These are phyloP conservation scores for Stichodactyla helianthus DNA, from an alignment of 64 coral and sea anemone species.

Conservation along the genomic window DNA sequence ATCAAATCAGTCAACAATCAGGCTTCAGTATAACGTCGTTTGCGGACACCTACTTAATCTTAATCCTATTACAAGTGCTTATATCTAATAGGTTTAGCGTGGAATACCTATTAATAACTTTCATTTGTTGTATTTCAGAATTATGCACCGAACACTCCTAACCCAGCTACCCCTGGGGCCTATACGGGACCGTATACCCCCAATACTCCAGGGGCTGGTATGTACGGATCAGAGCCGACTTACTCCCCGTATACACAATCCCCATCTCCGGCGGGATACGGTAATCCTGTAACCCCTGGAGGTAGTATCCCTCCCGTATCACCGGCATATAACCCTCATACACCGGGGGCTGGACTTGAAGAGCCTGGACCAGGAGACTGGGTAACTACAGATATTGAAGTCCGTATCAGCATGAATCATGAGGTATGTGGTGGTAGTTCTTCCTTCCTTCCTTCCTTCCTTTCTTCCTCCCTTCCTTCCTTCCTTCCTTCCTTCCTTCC, in stretches of 20 bases:
- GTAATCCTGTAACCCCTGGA: conserved; percentile 89
- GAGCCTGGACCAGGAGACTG: conserved; percentile 69
- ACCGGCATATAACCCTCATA: conserved; percentile 82
- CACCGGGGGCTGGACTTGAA: conserved; percentile 81
- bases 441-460: background rate
- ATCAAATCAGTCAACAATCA: no score
- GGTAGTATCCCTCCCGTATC: conserved; percentile 84
- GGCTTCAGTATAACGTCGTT: no score
- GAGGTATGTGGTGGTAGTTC: conserved; percentile 47
- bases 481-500: background rate
- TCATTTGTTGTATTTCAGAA: conserved; percentile 18
- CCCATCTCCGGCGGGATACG: conserved; percentile 84
- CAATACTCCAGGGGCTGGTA: conserved; percentile 85
- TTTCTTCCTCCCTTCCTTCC: no score
- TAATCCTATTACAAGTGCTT: no score
- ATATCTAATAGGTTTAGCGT: background rate
- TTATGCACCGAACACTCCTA: conserved; percentile 74
- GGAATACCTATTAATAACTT: background rate
- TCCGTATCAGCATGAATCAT: conserved; percentile 83
- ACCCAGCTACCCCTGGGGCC: conserved; percentile 86
- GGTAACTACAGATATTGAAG: conserved; percentile 96
- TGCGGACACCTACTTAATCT: no score
- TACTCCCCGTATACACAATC: conserved; percentile 96
- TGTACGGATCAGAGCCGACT: conserved; percentile 95
- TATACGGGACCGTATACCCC: conserved; percentile 93